These are phyloP conservation scores for Hirtodrosophila alboralis DNA, from an alignment of 2,888 invertebrate genomes.

Conservation along the genomic window DNA sequence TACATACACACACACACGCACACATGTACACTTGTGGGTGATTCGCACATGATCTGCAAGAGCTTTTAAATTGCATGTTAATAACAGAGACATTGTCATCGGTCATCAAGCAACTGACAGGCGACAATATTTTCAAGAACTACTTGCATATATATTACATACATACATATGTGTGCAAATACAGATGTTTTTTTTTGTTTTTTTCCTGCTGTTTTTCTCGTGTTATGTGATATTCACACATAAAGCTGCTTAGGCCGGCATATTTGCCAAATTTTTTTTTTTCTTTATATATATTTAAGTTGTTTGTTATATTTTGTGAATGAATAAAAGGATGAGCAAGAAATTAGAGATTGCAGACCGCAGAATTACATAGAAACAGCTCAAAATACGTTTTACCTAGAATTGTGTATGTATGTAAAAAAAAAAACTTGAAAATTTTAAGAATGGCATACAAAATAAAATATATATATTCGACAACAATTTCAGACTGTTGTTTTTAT, in stretches of 20 bases:
- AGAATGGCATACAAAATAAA: background rate
- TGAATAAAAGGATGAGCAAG: constrained; percentile 36
- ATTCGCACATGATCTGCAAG: constrained; percentile 43
- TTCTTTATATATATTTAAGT: no score
- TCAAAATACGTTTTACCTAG: constrained; percentile 20
- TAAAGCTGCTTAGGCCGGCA: constrained; percentile 11
- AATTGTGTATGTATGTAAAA: no score
- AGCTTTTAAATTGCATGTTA: constrained; percentile 45
- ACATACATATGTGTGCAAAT: background rate
- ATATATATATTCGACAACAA: no score
- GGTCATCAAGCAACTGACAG: constrained; percentile 42
- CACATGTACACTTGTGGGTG: constrained; percentile 12
- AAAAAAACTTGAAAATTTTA: no score
- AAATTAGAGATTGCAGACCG: constrained; percentile 38
- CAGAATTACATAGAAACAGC: constrained; percentile 29
- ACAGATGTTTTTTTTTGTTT: background rate
- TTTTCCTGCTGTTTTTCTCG: constrained; percentile 1
- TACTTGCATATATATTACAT: background rate
- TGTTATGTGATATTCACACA: constrained; percentile 36
- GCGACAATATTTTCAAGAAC: constrained; percentile 36
- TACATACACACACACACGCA: background rate
- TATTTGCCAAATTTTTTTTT: constrained; percentile 12
- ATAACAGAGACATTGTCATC: constrained; percentile 40
- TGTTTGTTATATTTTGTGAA: constrained; percentile 24
- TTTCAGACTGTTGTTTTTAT: no score